Evolutionary conservation across 2,797 vertebrate genomes (phyloP), one percentile per base, ranked within the genome.

Genomic region (Tauraco hartlaubi): DNA sequence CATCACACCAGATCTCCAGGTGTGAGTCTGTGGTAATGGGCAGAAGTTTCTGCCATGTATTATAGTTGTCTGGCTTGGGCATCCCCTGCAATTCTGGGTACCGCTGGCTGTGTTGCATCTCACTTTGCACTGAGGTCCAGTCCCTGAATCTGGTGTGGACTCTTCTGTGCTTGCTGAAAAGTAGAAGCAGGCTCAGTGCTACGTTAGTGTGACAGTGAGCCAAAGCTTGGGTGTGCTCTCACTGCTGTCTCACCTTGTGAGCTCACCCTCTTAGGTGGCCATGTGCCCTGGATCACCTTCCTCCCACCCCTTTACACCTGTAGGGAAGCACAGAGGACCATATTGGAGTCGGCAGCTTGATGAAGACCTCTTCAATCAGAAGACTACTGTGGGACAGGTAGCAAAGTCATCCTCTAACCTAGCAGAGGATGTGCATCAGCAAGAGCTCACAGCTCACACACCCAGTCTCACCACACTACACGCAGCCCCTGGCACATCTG

Each of bases 371-470:
- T 76, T 55, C 41, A 43, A 5, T 69, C n/a, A 73, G 51, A 85
- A 76, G 5, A 29, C 15, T 68, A 3, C 22, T 6, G 4, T 41
- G 67, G 31, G 17, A 12, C 14, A 26, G 39, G 29, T 28, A 64
- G 49, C 7, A 1, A 35, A 72, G 67, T 26, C 51, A 49, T 19
- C 21, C 4, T 23, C 26, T 39, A 7, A 48, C 15, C 17, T 35
- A 5, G 56, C 1, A 3, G 59, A 51, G 20, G 41, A 23, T 15
- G 43, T 26, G 68, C 39, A 13, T 18, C 46, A 43, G 22, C 9
- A 29, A 76, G 82, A 83, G 19, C 43, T 80, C 0, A 0, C 48
- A 31, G n/a, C 46, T 81, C 2, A 1, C 39, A 31, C 48, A n/a
- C 6, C 4, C 55, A 14, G 76, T 35, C 35, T 44, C 16, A 33